These are phyloP conservation scores for Puffinus mauretanicus DNA, from an alignment of 2,113 vertebrate species.

Conservation along the genomic window DNA sequence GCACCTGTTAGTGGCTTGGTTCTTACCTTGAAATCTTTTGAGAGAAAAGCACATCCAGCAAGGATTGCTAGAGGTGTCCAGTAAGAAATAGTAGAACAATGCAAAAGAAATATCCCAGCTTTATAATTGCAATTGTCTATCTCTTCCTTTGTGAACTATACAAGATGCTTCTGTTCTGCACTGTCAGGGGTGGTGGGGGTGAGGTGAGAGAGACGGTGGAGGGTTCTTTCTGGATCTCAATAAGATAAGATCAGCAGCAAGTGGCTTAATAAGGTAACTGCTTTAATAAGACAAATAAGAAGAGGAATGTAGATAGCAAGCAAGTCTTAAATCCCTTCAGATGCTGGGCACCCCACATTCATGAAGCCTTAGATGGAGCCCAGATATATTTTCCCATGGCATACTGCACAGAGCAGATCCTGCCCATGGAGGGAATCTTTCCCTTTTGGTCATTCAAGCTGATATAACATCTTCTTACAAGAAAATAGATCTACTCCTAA, in stretches of 20 bases:
- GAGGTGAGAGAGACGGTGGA: not conserved
- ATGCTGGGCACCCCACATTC: not conserved
- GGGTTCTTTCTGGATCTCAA: not conserved
- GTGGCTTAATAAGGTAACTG: not conserved
- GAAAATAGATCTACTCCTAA: not conserved
- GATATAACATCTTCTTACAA: not conserved
- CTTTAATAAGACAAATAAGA: not conserved
- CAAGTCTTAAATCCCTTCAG: not conserved
- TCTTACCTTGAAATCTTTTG: not conserved
- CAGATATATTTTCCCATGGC: not conserved
- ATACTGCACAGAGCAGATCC: not conserved
- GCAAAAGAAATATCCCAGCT: not conserved
- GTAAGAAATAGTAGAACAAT: not conserved
- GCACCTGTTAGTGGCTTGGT: not conserved
- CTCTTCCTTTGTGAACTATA: not conserved
- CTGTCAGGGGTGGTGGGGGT: not conserved
- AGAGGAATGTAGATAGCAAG: not conserved
- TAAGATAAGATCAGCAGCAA: not conserved
- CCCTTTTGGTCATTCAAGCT: not conserved
- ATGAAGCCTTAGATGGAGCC: not conserved
- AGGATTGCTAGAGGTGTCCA: not conserved
- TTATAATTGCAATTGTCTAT: not conserved
- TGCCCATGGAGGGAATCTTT: not conserved
- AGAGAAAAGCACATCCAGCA: not conserved
- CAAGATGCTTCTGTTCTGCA: not conserved